phyloP scores from a whole-genome alignment of 2,888 invertebrate species.

The Lapara coniferarum region DNA sequence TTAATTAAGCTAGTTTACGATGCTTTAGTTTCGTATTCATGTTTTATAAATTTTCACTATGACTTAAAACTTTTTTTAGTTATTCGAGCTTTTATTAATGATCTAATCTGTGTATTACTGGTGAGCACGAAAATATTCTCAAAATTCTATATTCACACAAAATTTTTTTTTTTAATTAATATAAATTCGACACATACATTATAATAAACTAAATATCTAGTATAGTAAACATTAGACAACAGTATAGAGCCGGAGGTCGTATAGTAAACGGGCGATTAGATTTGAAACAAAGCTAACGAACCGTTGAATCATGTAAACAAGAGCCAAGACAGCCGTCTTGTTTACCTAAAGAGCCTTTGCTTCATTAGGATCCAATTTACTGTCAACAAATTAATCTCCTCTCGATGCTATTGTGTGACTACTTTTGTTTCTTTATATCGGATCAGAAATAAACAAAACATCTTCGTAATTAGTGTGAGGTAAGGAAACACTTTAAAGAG shows the following conservation, averaged over 20 bases:
- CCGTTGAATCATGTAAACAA: constrained; percentile 82
- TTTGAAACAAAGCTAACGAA: constrained; percentile 83
- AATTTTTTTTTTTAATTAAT: too few species aligned
- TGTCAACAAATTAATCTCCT: constrained; percentile 81
- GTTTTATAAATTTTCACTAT: too few species aligned
- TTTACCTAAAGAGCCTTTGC: constrained; percentile 83
- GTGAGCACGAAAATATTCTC: too few species aligned
- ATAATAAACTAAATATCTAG: background rate
- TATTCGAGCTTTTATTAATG: too few species aligned
- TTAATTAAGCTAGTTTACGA: too few species aligned
- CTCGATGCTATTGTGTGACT: constrained; percentile 58
- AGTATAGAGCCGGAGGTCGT: constrained; percentile 36
- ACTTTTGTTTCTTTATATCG: constrained; percentile 16
- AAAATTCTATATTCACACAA: too few species aligned
- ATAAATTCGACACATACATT: too few species aligned
- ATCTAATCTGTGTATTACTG: too few species aligned
- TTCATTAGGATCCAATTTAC: constrained; percentile 84
- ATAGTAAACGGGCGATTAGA: constrained; percentile 63
- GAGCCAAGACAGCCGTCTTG: constrained; percentile 80
- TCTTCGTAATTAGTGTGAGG: background rate
- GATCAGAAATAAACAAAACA: background rate
- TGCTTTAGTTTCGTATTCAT: too few species aligned
- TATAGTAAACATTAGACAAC: constrained; percentile 31
- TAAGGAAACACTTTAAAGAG: background rate
- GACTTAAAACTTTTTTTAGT: too few species aligned